Evolutionary conservation across 2,888 invertebrate species (phyloP).

Genomic region (Pollenia angustigena): DNA sequence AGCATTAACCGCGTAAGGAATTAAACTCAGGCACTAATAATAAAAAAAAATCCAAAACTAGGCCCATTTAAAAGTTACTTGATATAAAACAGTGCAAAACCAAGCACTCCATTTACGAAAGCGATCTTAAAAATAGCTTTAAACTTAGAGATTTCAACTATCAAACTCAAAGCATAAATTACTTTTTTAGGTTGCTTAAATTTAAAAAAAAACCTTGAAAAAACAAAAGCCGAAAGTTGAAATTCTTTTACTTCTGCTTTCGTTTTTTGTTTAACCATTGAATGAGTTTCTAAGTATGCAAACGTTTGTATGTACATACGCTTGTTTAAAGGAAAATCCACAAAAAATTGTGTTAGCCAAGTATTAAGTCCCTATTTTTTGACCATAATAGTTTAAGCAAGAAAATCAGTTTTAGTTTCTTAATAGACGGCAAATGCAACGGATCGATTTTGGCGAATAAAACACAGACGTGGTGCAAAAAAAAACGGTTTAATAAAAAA

Average conservation of each 20-base stretch:
- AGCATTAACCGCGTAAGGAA: constrained; percentile 44
- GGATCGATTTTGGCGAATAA: constrained; percentile 79
- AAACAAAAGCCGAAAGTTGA: not conserved
- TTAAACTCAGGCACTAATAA: constrained; percentile 35
- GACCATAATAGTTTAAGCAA: constrained; percentile 64
- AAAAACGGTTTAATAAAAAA: constrained; percentile 10
- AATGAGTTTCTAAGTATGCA: constrained; percentile 1
- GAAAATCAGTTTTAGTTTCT: constrained; percentile 78
- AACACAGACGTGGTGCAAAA: constrained; percentile 12
- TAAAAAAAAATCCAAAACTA: not conserved
- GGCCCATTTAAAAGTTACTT: too few species aligned
- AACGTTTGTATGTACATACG: constrained; percentile 3
- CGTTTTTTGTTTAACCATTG: not conserved
- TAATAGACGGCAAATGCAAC: constrained; percentile 81
- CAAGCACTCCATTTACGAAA: not conserved
- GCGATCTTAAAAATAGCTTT: constrained; percentile 14
- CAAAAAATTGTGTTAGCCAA: constrained; percentile 58
- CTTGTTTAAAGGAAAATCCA: constrained; percentile 53
- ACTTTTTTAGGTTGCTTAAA: too few species aligned
- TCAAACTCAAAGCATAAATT: too few species aligned
- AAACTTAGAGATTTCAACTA: not conserved
- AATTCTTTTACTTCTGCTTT: not conserved
- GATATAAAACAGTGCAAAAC: too few species aligned
- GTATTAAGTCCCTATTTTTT: constrained; percentile 61
- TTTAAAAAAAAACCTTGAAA: not conserved